Base-by-base conservation (phyloP, 2,797 vertebrate species). In the Amphiprion clarkii region DNA sequence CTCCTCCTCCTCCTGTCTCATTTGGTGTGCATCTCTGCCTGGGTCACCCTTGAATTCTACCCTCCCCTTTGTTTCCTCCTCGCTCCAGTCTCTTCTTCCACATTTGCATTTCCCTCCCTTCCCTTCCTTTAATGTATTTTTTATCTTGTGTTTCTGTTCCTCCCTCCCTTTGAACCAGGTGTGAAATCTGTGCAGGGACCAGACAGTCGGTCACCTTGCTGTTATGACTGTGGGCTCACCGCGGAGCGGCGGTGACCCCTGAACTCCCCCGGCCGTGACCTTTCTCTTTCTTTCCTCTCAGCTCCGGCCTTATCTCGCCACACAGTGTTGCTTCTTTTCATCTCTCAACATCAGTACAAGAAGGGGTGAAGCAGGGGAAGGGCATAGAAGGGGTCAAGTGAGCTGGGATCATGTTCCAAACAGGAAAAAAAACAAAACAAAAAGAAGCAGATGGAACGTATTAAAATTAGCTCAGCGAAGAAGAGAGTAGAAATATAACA, bases 311-410 rank as follows among this genome's bases (percentile, higher is more conserved):
- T 90, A 82, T 89, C 84, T 85, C 56, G 39, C 27, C 61, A 42
- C 72, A 78, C 88, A 90, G 74, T 36, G 72, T 51, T 29, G 13
- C n/a, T 65, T 75, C 64, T 67, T 87, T 86, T 90, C 76, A 88
- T 89, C 82, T 80, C 53, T 51, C 67, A 61, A 77, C 67, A 83
- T 81, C 65, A 63, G 69, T 53, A 68, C 74, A 77, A 84, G 83
- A 61, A 65, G 64, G 46, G 71, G 66, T 72, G 74, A 80, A 71
- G 54, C 46, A 25, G n/a, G 33, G 58, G 8, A 57, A 71, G 68
- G 55, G 42, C 67, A 61, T 56, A 49, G 64, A 74, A 53, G 33
- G 67, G 59, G 52, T 44, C 44, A 19, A 71, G 60, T 51, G 57
- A 76, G 64, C 51, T 56, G 57, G 39, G 48, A 76, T 46, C 11